phyloP scores from a whole-genome alignment of 2,888 invertebrate genomes.

The Cotesia congregata region DNA sequence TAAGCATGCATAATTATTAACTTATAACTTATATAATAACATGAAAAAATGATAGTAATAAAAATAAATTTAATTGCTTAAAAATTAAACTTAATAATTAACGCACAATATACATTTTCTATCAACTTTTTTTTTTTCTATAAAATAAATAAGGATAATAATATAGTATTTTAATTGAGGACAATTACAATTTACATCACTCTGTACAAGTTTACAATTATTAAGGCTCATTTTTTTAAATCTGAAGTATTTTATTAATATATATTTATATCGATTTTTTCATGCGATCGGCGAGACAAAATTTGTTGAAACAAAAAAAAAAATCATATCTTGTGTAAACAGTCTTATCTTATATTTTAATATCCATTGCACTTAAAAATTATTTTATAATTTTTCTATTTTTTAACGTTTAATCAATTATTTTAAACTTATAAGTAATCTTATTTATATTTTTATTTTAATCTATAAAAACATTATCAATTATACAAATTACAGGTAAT shows the following conservation, averaged over 20 bases:
- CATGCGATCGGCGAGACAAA: constrained; percentile 19
- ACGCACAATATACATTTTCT: constrained; percentile 58
- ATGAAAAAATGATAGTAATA: constrained; percentile 18
- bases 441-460: neutral
- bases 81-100: constrained; percentile 23
- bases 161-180: constrained; percentile 52
- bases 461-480: constrained; percentile 23
- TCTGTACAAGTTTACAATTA: constrained; percentile 59
- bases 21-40: constrained; percentile 19
- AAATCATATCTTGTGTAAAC: neutral
- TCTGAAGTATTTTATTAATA: constrained; percentile 47
- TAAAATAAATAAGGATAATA: constrained; percentile 53
- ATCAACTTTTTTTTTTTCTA: constrained; percentile 39
- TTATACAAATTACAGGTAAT: constrained; percentile 6
- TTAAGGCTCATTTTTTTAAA: constrained; percentile 51
- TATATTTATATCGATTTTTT: constrained; percentile 39
- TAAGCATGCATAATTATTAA: constrained; percentile 8
- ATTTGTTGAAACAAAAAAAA: neutral
- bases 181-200: constrained; percentile 67
- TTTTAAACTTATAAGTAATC: neutral
- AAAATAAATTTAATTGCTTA: constrained; percentile 20
- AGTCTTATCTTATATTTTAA: constrained; percentile 11
- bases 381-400: constrained; percentile 37
- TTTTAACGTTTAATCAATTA: constrained; percentile 43
- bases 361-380: constrained; percentile 28